Evolutionary conservation across 2,888 invertebrate genomes (phyloP), one percentile per base, ranked within the genome.

Genomic region (Apodemia hepburni): DNA sequence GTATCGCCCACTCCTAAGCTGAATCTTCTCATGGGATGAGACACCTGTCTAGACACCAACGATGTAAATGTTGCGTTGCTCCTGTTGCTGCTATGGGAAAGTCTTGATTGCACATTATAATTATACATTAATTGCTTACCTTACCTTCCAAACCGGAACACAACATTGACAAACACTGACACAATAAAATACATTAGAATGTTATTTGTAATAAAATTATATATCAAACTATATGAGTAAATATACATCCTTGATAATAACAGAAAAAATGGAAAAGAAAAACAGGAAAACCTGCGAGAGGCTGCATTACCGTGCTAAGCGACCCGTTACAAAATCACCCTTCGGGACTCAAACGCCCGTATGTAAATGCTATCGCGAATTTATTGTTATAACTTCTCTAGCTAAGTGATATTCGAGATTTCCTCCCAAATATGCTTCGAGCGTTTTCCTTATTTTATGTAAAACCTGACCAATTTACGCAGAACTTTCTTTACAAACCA

Each of bases 351-450:
- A 77, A 80, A 77, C 75, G 76, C 69, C 77, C 79, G 84, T 81
- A 87, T 87, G 85, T 80, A 86, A 87, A 87, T 87, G 82, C 78
- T 82, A 84, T 83, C 78, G 79, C 70, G 76, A 84, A 89, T 88
- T 89, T 89, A 88, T 89, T 84, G 87, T 86, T 85, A 85, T 85
- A 82, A 81, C 80, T 81, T 79, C 79, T 81, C 82, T 80, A 70
- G 80, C 81, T 87, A 89, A 89, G 89, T 88, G 87, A 87, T 87
- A 86, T 86, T 84, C 83, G 78, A 82, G 85, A 86, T 84, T 83
- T 84, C 77, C 78, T 77, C 73, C 74, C 69, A 75, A 80, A 84
- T 84, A 84, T 83, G 83, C 82, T 81, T 70, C 73, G 67, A 75
- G 73, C 72, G 70, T 76, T 82, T 80, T 78, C 80, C 79, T 77